phyloP scores from a whole-genome alignment of 1,140 invertebrate species.

The Dreissena rostriformis region DNA sequence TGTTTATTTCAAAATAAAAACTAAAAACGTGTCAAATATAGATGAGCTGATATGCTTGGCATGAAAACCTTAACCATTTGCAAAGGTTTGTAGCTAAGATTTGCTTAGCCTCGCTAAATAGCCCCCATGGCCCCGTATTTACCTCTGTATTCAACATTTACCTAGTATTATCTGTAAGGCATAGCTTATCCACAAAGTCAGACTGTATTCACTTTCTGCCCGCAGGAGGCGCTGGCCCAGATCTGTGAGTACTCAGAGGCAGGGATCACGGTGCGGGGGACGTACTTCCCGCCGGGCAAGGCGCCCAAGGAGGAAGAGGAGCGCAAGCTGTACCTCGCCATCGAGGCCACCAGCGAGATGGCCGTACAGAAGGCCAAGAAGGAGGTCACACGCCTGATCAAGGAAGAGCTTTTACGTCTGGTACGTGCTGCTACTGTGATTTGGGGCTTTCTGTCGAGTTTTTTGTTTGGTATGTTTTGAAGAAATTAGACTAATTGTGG shows the following conservation, averaged over 20 bases:
- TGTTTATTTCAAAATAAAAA: too few species aligned
- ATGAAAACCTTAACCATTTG: too few species aligned
- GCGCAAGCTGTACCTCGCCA: constrained; percentile 98
- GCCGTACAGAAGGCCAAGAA: constrained; percentile 99
- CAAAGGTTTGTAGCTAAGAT: too few species aligned
- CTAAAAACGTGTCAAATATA: too few species aligned
- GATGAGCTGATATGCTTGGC: too few species aligned
- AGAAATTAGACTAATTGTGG: neutral
- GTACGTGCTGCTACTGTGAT: constrained; percentile 84
- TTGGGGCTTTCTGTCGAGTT: neutral
- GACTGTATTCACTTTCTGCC: constrained; percentile 54
- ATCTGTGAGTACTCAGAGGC: constrained; percentile 99
- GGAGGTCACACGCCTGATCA: constrained; percentile 98
- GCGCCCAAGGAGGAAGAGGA: constrained; percentile 95
- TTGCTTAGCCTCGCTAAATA: too few species aligned
- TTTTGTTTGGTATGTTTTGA: neutral
- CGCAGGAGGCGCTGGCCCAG: constrained; percentile 96
- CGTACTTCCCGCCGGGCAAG: constrained; percentile 89
- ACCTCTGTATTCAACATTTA: too few species aligned
- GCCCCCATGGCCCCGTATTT: too few species aligned
- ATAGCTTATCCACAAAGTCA: too few species aligned
- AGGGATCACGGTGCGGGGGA: constrained; percentile 98
- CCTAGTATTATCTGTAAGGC: too few species aligned
- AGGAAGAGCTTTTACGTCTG: constrained; percentile 97
- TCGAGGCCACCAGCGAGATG: constrained; percentile 98